Conservation (phyloP, 92 coral and sea anemone genomes). For the Umimayanthus chanpuru region DNA sequence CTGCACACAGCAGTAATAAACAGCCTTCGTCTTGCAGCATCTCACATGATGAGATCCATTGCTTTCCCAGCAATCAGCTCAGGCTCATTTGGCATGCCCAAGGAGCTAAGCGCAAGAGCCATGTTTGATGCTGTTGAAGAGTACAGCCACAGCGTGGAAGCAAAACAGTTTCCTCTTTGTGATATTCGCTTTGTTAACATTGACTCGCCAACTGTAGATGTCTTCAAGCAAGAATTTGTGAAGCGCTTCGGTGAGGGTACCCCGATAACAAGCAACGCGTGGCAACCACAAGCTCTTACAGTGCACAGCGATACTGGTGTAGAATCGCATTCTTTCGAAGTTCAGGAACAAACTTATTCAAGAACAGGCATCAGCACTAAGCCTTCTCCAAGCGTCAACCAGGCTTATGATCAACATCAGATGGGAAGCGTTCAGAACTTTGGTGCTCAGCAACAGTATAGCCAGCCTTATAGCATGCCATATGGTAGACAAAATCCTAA, state of each 20-base stretch:
- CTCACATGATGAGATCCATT: constrained; percentile 48
- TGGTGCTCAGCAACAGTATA: constrained; percentile 4
- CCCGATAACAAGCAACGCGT: background rate
- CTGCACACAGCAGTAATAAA: constrained; percentile 51
- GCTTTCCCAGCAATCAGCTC: constrained; percentile 92
- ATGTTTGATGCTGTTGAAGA: constrained; percentile 73
- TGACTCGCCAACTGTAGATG: constrained; percentile 60
- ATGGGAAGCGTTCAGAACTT: background rate
- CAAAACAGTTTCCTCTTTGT: background rate
- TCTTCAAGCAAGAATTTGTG: constrained; percentile 64
- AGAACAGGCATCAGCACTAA: background rate
- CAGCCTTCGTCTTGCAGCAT: constrained; percentile 58
- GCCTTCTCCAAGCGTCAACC: background rate
- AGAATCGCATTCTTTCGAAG: background rate
- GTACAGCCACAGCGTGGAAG: constrained; percentile 25
- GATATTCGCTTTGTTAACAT: constrained; percentile 78
- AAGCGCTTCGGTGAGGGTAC: constrained; percentile 47
- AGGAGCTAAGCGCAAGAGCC: constrained; percentile 65
- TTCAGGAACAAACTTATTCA: background rate
- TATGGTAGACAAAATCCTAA: background rate
- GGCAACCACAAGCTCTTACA: background rate
- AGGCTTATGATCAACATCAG: constrained; percentile 2
- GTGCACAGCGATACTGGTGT: background rate
- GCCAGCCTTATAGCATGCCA: background rate
- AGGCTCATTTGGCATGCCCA: constrained; percentile 59